A percentile compares a stretch with the other conserved stretches of the same genome.
These are phyloP conservation scores for Trogon melanurus DNA, from an alignment of 2,113 vertebrate species.

Conservation along the genomic window DNA sequence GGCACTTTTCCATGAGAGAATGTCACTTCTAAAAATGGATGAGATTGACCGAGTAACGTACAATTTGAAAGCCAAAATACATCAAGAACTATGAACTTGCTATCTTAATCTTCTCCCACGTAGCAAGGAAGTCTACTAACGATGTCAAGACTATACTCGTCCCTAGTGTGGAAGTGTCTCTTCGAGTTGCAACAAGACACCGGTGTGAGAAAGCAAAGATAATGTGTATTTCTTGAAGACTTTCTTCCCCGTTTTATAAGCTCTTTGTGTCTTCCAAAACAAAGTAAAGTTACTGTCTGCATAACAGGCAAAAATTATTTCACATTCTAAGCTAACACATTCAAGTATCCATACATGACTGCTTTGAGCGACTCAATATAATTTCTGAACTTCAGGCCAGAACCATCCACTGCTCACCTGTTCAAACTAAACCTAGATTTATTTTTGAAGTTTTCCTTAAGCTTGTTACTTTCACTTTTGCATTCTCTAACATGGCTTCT, in stretches of 20 bases:
- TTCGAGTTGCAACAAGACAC: neutral
- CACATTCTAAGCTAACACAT: neutral
- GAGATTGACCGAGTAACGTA: fast-evolving
- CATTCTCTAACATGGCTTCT: neutral
- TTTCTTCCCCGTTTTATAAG: neutral
- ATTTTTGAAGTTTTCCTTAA: neutral
- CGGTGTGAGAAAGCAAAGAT: neutral
- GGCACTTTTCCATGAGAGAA: neutral
- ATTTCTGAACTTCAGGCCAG: neutral
- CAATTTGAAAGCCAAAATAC: neutral
- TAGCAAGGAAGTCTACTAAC: neutral
- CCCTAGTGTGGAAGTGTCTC: neutral
- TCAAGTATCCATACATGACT: neutral
- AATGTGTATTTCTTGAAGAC: neutral
- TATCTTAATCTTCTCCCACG: neutral
- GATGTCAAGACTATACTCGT: neutral
- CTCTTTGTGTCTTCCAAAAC: neutral
- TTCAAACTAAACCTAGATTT: neutral
- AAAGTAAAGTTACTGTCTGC: neutral
- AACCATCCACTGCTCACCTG: neutral
- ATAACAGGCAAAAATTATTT: neutral
- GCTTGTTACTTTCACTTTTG: neutral
- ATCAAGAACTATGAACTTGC: neutral
- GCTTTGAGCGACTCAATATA: neutral
- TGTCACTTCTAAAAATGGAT: neutral